Evolutionary conservation across 2,113 vertebrate genomes (phyloP), one percentile per base, ranked within the genome.

Genomic region (Oreochromis aureus): DNA sequence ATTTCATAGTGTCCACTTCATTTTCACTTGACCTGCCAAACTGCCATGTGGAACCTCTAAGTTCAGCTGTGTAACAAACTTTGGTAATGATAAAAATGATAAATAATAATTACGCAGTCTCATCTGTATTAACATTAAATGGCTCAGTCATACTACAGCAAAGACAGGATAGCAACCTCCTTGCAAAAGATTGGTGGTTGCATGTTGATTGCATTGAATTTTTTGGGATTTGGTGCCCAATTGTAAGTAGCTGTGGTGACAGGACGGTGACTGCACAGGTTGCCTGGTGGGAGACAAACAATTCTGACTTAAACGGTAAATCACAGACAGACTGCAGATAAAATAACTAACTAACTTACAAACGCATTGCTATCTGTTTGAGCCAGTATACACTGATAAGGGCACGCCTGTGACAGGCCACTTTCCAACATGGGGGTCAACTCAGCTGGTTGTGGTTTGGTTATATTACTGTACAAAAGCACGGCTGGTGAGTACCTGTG

Each of bases 201-300:
- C 61, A 36, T 4, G 18, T 36, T 66, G 32, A 66, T 13, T 71
- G 66, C 5, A 24, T 24, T 24, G 66, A 15, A 15, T 24, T 4
- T 44, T 69, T 24, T 71, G 2, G 9, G n/a, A 44, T 24, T 71
- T 71, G n/a, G 0, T 41, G 39, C 11, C 66, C 36, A 15, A 69
- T 0, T 69, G 34, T 11, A 11, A 41, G 13, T 0, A 69, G 63
- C 12, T 41, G 34, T 22, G 11, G 34, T 4, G 22, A 41, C 36
- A 39, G 19, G 36, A 69, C 41, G n/a, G 63, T 39, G 19, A 22
- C 36, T 69, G 0, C 34, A 69, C 11, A 41, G 16, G 30, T 19
- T 61, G 30, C 3, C 6, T 66, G 63, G 19, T 69, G 63, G 36
- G 39, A 69, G 63, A n/a, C 63, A 36, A 36, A 34, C 16, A 66